A percentile compares a stretch with the other conserved stretches of the same genome.
phyloP scores from a whole-genome alignment of 2,113 vertebrate species.

The Burhinus oedicnemus region DNA sequence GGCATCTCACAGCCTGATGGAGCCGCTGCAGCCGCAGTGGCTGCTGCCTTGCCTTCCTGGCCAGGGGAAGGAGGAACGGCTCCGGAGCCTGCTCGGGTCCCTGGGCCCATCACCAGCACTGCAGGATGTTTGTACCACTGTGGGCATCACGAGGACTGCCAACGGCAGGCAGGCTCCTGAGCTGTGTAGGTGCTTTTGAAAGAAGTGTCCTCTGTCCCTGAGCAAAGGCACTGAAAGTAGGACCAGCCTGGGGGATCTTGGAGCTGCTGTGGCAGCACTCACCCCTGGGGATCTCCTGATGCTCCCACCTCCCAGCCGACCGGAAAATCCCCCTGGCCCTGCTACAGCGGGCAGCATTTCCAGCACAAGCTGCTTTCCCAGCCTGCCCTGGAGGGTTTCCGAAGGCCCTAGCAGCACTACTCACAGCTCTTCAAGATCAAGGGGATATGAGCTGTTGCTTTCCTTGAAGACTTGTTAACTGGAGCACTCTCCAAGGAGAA shows the following conservation, averaged over 20 bases:
- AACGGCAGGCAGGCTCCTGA: not conserved
- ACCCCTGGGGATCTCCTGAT: not conserved
- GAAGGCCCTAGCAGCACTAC: not conserved
- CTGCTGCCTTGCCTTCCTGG: accelerated
- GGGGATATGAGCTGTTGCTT: not conserved
- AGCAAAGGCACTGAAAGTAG: not conserved
- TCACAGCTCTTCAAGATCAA: not conserved
- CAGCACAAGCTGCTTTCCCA: not conserved
- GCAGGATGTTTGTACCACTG: not conserved
- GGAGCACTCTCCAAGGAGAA: not conserved
- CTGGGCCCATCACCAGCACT: accelerated
- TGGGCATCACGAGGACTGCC: not conserved
- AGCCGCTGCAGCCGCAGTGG: accelerated
- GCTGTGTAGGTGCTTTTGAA: not conserved
- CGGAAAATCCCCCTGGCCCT: not conserved
- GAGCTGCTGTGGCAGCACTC: not conserved
- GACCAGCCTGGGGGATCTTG: not conserved
- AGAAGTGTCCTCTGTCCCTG: not conserved
- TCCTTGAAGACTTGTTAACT: not conserved
- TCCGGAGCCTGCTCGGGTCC: accelerated
- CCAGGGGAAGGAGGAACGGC: accelerated
- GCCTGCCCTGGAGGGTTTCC: not conserved
- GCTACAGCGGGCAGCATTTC: not conserved
- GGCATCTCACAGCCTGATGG: accelerated
- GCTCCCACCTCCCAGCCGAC: not conserved